Evolutionary conservation across 2,888 invertebrate genomes (phyloP).

Genomic region (Archaeoteleia sp.): DNA sequence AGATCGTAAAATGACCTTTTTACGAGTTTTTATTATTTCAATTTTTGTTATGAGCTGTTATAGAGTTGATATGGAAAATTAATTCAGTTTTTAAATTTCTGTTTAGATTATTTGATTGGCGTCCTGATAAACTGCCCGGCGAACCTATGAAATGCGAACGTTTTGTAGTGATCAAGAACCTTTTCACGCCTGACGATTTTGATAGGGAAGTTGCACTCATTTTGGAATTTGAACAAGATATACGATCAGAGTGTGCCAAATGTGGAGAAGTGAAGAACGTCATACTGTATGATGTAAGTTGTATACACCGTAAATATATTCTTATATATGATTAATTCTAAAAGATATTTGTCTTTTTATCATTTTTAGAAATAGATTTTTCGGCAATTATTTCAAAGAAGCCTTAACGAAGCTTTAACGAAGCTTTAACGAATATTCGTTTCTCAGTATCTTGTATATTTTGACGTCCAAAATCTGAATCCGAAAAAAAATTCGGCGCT

Average conservation of each 20-base stretch:
- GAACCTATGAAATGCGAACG: conserved; percentile 92
- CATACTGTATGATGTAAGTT: conserved; percentile 89
- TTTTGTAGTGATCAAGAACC: conserved; percentile 93
- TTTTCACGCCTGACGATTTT: conserved; percentile 92
- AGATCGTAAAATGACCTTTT: not conserved
- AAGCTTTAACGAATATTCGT: no score
- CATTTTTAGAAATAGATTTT: no score
- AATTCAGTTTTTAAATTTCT: conserved; percentile 4
- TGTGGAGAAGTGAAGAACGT: conserved; percentile 95
- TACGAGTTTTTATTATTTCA: not conserved
- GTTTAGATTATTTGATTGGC: conserved; percentile 92
- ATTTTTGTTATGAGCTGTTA: not conserved
- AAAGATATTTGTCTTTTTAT: no score
- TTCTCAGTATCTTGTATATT: no score
- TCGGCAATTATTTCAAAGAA: no score
- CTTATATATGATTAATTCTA: no score
- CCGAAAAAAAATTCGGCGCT: no score
- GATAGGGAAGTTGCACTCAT: conserved; percentile 92
- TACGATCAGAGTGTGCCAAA: conserved; percentile 91
- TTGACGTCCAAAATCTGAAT: no score
- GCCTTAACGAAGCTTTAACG: no score
- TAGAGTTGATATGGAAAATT: conserved; percentile 1
- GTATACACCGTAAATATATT: no score
- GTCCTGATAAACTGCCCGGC: conserved; percentile 92
- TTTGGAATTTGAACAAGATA: conserved; percentile 92